phyloP scores from a whole-genome alignment of 1,140 invertebrate species.

The Metaphire vulgaris region DNA sequence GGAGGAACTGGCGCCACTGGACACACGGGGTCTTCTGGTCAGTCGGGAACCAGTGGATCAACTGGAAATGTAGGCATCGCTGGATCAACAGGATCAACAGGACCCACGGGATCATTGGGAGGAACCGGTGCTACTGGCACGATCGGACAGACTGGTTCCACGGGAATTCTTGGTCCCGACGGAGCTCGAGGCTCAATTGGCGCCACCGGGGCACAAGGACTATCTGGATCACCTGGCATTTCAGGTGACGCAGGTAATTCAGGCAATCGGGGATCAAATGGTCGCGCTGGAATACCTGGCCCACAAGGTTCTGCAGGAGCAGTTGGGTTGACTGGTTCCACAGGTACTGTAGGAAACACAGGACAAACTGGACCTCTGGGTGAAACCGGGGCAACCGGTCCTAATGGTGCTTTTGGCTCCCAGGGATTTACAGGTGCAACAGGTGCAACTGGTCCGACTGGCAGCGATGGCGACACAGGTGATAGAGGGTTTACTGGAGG shows the following conservation, averaged over 20 bases:
- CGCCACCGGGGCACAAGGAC: background rate
- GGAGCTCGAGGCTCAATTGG: constrained; percentile 6
- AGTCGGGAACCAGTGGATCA: constrained; percentile 8
- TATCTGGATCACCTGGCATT: background rate
- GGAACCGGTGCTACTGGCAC: constrained; percentile 14
- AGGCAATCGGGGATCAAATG: constrained; percentile 7
- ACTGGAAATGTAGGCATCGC: background rate
- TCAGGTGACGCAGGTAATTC: constrained; percentile 3
- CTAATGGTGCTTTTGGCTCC: constrained; percentile 6
- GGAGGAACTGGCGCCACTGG: constrained; percentile 24
- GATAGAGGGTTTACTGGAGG: background rate
- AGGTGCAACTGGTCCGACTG: background rate
- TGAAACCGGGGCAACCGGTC: background rate
- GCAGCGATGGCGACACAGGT: background rate
- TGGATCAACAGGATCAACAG: constrained; percentile 26
- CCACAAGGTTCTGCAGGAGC: background rate
- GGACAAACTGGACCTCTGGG: constrained; percentile 5
- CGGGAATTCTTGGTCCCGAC: background rate
- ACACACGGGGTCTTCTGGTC: constrained; percentile 9
- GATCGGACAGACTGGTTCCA: constrained; percentile 15
- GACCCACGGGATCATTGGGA: constrained; percentile 6
- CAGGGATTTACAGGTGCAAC: background rate
- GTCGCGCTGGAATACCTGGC: background rate
- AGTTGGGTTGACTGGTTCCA: background rate
- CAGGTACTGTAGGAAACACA: background rate